Evolutionary conservation across 1,140 invertebrate species (phyloP), one percentile per base, ranked within the genome.

Genomic region (Conus ventricosus): DNA sequence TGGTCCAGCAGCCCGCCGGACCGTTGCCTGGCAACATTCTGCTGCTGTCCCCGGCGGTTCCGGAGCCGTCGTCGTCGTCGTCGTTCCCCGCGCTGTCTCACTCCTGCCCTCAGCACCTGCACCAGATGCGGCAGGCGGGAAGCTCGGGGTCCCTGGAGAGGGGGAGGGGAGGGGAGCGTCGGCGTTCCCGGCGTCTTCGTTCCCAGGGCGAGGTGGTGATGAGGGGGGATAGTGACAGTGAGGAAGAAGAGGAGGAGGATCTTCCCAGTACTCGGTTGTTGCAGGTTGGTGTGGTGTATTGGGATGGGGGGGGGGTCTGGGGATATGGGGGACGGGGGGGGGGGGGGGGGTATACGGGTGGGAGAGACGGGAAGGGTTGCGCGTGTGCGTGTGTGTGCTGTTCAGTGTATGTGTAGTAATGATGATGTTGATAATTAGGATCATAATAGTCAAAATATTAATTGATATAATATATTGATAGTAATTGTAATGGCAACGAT

Each of bases 201-300:
- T 53, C 51, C 39, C 51, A 53, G 39, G 51, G 80, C 7, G 39
- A 20, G 80, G 7, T 54, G 67, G 23, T 6, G 23, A 71, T 11
- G 80, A 54, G 51, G 17, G 51, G 15, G 20, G 75, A 51, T 13
- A 60, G 76, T 23, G 87, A 88, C 25, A 83, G 80, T 25, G 87
- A 88, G 81, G 87, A 88, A 39, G 87, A 88, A 23, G 67, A 71
- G 67, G 67, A 71, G 20, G 67, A 71, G 3, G 67, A 88, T 39
- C 78, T 67, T 5, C 67, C 81, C 25, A 83, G 87, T 55, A 84
- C 87, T 4, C n/a, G 81, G n/a, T 63, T 84, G 11, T n/a, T 88
- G 23, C 87, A 89, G 67, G 67, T 71, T 13, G 11, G 67, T 71
- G 20, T 60, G 1, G 57, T 60, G 57, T 8, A 15, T 60, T n/a